A percentile compares a stretch with the other conserved stretches of the same genome.
Evolutionary conservation across 1,140 invertebrate species (phyloP).

Genomic region (Drosophila ironensis): DNA sequence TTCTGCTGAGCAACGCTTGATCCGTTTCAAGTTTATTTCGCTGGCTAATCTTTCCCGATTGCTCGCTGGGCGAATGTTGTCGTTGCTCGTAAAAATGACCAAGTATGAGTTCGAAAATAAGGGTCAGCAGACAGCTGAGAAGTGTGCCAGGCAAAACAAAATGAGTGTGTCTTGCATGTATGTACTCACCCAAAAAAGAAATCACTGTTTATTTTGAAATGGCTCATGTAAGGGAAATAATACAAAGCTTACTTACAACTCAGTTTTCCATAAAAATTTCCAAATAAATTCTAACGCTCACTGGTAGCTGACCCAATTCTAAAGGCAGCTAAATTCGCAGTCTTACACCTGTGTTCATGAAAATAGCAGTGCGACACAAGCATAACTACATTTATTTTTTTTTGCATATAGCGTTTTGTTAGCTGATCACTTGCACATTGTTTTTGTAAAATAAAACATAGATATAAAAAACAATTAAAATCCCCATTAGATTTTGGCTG

Average conservation of each 20-base stretch:
- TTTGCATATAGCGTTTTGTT: too few relatives aligned
- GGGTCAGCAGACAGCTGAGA: background rate
- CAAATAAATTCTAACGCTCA: conserved; percentile 12
- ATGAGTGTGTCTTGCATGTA: background rate
- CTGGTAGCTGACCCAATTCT: conserved; percentile 35
- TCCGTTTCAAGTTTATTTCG: conserved; percentile 67
- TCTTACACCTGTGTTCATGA: too few relatives aligned
- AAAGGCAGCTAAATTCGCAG: conserved; percentile 34
- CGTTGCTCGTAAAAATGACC: conserved; percentile 52
- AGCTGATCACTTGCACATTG: too few relatives aligned
- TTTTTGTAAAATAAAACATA: too few relatives aligned
- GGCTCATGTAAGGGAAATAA: background rate
- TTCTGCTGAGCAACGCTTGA: conserved; percentile 30
- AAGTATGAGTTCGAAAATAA: conserved; percentile 42
- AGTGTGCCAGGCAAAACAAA: conserved; percentile 25
- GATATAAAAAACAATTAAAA: too few relatives aligned
- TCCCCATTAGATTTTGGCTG: too few relatives aligned
- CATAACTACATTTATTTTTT: too few relatives aligned
- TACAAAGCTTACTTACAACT: too few relatives aligned
- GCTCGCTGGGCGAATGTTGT: conserved; percentile 43
- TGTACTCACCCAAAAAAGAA: too few relatives aligned
- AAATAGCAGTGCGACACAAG: too few relatives aligned
- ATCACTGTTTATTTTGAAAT: too few relatives aligned
- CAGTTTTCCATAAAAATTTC: conserved; percentile 27
- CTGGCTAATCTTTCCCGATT: conserved; percentile 28